Conservation (phyloP, 1,140 invertebrate species). For the Saccostrea echinata region DNA sequence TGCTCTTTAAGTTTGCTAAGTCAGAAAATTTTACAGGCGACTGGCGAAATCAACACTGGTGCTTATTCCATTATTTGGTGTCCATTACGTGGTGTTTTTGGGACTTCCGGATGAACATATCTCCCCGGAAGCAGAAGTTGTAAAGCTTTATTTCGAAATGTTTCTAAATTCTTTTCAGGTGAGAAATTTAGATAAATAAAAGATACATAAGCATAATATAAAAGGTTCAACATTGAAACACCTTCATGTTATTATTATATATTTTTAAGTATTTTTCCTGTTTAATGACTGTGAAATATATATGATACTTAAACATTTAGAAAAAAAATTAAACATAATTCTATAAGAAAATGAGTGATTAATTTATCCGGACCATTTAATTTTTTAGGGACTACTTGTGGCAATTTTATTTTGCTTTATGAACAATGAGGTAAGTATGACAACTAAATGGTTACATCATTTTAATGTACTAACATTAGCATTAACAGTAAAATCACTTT, state of each 20-base stretch:
- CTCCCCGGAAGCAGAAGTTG: conserved; percentile 81
- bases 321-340: neutral
- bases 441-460: too few species aligned
- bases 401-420: conserved; percentile 96
- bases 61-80: conserved; percentile 90
- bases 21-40: conserved; percentile 79
- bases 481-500: too few species aligned
- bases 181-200: conserved; percentile 58
- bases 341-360: neutral
- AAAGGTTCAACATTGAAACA: too few species aligned
- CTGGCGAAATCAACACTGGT: conserved; percentile 88
- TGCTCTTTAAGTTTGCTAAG: too few species aligned
- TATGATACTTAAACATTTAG: too few species aligned
- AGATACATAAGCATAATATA: too few species aligned
- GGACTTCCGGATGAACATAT: conserved; percentile 83
- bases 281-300: too few species aligned
- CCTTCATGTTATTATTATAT: too few species aligned
- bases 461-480: too few species aligned
- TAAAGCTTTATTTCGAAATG: conserved; percentile 88
- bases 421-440: conserved; percentile 90
- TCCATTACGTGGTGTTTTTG: conserved; percentile 88
- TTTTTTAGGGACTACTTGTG: conserved; percentile 91
- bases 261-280: too few species aligned
- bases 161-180: conserved; percentile 91
- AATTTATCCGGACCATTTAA: neutral